Base-by-base conservation (phyloP, 2,797 vertebrate species). In the Poecilia picta region DNA sequence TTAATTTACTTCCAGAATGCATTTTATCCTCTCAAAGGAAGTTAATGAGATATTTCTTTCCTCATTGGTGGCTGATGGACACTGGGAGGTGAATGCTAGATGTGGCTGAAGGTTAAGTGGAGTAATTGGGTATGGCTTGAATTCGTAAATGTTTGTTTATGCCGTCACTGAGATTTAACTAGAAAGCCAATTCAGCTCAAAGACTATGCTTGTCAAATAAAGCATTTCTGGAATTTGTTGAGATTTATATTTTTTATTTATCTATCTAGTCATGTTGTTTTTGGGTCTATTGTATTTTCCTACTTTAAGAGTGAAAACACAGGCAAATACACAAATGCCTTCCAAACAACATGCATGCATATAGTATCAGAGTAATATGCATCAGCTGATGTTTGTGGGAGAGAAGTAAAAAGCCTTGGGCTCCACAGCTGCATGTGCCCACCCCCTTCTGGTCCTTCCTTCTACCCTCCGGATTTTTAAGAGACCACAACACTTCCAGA, bases 311-410 rank as follows among this genome's bases (percentile, higher is more conserved):
- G 76, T 72, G 57, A 47, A 71, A 66, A 28, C 71, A 13, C 57
- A 81, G 74, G 76, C 81, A 89, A 87, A 77, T 43, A 47, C 53
- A 53, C 5, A 0, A 53, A 82, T 77, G 77, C 51, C 64, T 84
- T 85, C 72, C 57, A 87, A 90, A 89, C 76, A 83, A 75, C 39
- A 47, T 85, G 84, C 74, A 80, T 91, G 81, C 77, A 86, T 80
- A 88, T 85, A 89, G 88, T 89, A 91, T 90, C 81, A 88, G 88
- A 90, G 82, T 85, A 88, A 84, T 89, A 77, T 83, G 84, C 84
- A 88, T 91, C 91, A 91, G 79, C 90, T 83, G 87, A 92, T 92
- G 89, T 92, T 92, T 87, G 91, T 82, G 91, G 83, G 84, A 90
- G 79, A 68, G 87, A 91, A 89, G 36, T 64, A 36, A 47, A 78